Conservation (phyloP, 2,888 invertebrate species). For the Polyommatus icarus region DNA sequence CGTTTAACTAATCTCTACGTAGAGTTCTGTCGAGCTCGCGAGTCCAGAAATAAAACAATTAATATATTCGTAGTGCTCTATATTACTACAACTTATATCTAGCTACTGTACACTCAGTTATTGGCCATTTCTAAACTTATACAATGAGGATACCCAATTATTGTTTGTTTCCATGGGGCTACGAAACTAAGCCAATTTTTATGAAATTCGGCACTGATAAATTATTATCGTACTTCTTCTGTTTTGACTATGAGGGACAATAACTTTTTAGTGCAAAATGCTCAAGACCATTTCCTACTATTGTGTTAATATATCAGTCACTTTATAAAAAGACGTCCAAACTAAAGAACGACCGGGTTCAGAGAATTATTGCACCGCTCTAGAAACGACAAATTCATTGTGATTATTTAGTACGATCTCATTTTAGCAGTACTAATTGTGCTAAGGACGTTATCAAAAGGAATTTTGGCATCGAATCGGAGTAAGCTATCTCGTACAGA, state of each 20-base stretch:
- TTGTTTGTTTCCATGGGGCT: no score
- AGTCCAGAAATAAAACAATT: constrained; percentile 55
- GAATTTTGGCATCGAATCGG: constrained; percentile 42
- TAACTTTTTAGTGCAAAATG: not conserved
- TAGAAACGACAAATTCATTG: constrained; percentile 55
- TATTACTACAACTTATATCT: not conserved
- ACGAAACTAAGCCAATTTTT: no score
- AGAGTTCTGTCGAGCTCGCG: constrained; percentile 38
- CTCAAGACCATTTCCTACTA: not conserved
- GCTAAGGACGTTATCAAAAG: constrained; percentile 54
- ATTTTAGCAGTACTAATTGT: constrained; percentile 69
- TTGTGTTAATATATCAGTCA: not conserved
- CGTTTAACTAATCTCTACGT: constrained; percentile 38
- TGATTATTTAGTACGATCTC: constrained; percentile 63
- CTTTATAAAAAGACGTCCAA: constrained; percentile 35
- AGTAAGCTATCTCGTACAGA: constrained; percentile 36
- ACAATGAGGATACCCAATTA: no score
- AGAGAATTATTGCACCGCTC: constrained; percentile 49
- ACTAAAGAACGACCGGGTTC: constrained; percentile 43
- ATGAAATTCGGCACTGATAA: no score
- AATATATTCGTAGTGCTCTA: constrained; percentile 44
- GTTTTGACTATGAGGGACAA: no score
- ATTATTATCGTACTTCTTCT: no score
- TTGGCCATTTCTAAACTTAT: not conserved
- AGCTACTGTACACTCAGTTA: not conserved